Percentiles rank a stretch among this genome's conserved stretches.
Evolutionary conservation across 2,888 invertebrate genomes (phyloP).

Genomic region (Pristionchus entomophagus): DNA sequence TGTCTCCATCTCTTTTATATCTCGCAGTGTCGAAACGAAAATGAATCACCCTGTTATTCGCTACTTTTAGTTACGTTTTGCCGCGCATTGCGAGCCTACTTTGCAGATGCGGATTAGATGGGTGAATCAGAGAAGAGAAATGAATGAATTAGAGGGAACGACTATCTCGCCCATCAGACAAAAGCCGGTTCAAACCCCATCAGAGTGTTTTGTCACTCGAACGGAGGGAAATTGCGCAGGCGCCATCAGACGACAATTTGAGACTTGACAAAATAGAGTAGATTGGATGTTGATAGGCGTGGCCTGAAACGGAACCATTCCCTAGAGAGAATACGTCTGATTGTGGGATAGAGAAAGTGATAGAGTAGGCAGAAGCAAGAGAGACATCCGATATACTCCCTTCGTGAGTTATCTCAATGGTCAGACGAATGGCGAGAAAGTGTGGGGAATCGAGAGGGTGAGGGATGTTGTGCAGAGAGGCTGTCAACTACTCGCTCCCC

Average conservation of each 20-base stretch:
- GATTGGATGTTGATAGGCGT: not conserved
- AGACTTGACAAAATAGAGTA: not conserved
- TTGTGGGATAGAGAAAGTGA: not conserved
- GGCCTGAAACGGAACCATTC: not conserved
- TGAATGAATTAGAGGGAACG: not conserved
- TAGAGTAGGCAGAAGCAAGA: not conserved
- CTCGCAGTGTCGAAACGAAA: not conserved
- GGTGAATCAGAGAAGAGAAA: not conserved
- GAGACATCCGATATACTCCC: not conserved
- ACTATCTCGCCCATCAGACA: not conserved
- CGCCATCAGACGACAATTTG: not conserved
- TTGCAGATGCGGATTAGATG: not conserved
- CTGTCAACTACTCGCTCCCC: not conserved
- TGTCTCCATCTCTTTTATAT: not conserved
- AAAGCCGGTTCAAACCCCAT: not conserved
- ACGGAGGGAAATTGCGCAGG: not conserved
- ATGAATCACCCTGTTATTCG: not conserved
- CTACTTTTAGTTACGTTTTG: no score
- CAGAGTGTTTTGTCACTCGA: not conserved
- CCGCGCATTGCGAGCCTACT: not conserved
- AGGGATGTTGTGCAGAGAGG: no score
- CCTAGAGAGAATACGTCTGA: not conserved
- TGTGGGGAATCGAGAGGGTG: not conserved
- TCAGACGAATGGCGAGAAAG: not conserved
- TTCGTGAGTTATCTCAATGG: not conserved